phyloP scores from a whole-genome alignment of 2,113 vertebrate genomes.

The Scomber scombrus region DNA sequence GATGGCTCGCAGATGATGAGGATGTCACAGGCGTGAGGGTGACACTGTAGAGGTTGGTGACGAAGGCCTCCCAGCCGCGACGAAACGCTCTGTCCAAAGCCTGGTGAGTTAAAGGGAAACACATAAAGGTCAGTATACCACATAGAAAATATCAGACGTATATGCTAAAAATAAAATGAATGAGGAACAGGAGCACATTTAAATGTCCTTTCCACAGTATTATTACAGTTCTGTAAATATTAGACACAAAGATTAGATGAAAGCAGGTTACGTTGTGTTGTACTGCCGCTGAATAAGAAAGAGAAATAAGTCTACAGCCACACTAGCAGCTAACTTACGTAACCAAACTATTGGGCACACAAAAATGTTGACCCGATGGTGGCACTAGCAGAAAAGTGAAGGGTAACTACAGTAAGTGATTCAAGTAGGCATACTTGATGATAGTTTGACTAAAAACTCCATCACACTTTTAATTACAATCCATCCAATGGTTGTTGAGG shows the following conservation, averaged over 20 bases:
- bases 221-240: background rate
- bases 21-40: slow-evolving; percentile 73
- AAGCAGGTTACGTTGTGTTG: background rate
- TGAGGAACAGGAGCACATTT: background rate
- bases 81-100: slow-evolving; percentile 83
- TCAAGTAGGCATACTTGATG: too few relatives aligned
- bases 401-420: too few relatives aligned
- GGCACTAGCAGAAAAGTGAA: too few relatives aligned
- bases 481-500: too few relatives aligned
- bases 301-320: too few relatives aligned
- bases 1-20: slow-evolving; percentile 38
- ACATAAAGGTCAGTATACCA: background rate
- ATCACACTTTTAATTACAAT: too few relatives aligned
- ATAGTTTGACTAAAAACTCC: too few relatives aligned
- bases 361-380: too few relatives aligned
- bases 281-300: too few relatives aligned
- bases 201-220: too few relatives aligned
- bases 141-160: background rate
- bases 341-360: too few relatives aligned
- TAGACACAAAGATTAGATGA: background rate
- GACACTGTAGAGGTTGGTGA: slow-evolving; percentile 85
- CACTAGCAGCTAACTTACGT: too few relatives aligned
- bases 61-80: slow-evolving; percentile 84
- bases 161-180: background rate
- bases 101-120: slow-evolving; percentile 57